These are phyloP conservation scores for Philaethria dido DNA, from an alignment of 2,888 invertebrate species.

Conservation along the genomic window DNA sequence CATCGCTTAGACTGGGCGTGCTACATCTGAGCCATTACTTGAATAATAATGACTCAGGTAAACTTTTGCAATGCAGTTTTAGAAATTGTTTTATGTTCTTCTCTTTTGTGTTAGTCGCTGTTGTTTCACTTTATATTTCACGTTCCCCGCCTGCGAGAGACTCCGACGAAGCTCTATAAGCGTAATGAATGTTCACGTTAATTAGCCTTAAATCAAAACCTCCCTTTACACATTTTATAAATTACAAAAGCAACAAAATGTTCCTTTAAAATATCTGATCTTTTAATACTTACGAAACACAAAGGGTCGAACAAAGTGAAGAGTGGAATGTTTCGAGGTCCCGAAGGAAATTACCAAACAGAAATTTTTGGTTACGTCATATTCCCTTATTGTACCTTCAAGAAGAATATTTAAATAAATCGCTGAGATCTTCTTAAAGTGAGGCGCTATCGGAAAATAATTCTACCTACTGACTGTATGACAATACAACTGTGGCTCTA, in stretches of 20 bases:
- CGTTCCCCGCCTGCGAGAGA: not conserved
- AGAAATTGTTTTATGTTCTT: constrained; percentile 21
- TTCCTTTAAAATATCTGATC: constrained; percentile 2
- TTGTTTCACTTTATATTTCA: constrained; percentile 14
- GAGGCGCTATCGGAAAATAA: constrained; percentile 15
- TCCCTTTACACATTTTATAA: not conserved
- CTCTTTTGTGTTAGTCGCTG: not conserved
- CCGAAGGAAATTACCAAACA: constrained; percentile 18
- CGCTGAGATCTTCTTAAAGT: not conserved
- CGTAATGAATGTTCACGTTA: constrained; percentile 8
- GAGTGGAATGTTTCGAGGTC: constrained; percentile 1
- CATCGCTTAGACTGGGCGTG: constrained; percentile 11
- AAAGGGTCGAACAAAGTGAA: constrained; percentile 17
- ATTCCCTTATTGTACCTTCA: constrained; percentile 1
- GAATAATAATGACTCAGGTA: constrained; percentile 20
- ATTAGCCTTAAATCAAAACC: not conserved
- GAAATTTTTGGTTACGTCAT: constrained; percentile 5
- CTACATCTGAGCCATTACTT: constrained; percentile 9
- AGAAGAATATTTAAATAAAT: constrained; percentile 17
- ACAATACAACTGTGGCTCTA: constrained; percentile 8
- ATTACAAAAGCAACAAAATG: not conserved
- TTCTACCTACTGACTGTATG: not conserved
- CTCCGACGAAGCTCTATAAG: not conserved
- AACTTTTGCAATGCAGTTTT: constrained; percentile 25
- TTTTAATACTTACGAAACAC: constrained; percentile 2